Evolutionary conservation across 1,140 invertebrate genomes (phyloP), one percentile per base, ranked within the genome.

Genomic region (Euschistus heros): DNA sequence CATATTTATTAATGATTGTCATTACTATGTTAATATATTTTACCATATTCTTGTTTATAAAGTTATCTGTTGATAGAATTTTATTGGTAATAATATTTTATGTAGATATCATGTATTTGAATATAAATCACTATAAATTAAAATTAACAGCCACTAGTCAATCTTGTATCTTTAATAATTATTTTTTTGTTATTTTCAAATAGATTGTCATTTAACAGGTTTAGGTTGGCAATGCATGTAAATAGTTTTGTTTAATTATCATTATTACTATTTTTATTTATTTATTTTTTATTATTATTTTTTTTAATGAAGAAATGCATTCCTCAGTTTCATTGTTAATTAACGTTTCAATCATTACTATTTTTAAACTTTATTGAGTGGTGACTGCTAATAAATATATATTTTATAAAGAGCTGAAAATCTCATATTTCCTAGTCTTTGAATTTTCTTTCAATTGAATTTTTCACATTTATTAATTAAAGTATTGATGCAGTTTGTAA

Each of bases 61-160:
- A 20, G 47, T 50, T 50, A 50, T 50, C 22, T 50, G 47, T 50
- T 50, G 5, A 50, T 50, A 50, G 47, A 20, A 50, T 20, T 50
- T 50, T 50, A 50, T 20, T 50, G 33, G 33, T 22, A 50, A 20
- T 47, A 18, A 47, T 50, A 50, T 20, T 50, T 50, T 22, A 50
- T 50, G 47, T 50, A 50, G 47, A 50, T 50, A 50, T 50, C 22
- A 50, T 50, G 47, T 50, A 50, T 50, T 50, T 50, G n/a, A 50
- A 20, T 6, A 50, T 50, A 50, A 50, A 50, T 50, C 22, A 22
- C n/a, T 50, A 50, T 20, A 5, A 5, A 13, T 50, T 20, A 22
- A 6, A 20, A 50, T 50, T 50, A 50, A 50, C 47, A 50, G 47
- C 47, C 47, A 50, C 47, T 50, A 50, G 47, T 50, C 47, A 50